Base-by-base conservation (phyloP, 2,888 invertebrate genomes). In the Crocallis elinguaria region DNA sequence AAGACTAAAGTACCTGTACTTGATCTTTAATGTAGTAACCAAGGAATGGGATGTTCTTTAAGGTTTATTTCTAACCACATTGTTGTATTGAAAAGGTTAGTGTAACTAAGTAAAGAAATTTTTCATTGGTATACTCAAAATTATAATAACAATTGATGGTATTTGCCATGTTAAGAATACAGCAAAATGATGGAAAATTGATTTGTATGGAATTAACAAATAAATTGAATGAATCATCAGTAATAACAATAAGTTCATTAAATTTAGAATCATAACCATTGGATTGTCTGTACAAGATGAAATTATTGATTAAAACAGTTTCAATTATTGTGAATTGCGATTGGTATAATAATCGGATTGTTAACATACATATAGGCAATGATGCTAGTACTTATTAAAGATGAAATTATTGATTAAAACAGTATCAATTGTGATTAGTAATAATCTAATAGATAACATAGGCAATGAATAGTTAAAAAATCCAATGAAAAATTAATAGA, bases 221-320 rank as follows among this genome's bases (percentile, higher is more conserved):
- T 74, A 67, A 68, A 75, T 76, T 70, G 60, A 74, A 74, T 64
- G 63, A 66, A 73, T 72, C 67, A 67, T 75, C 71, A 71, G 69
- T 64, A 82, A 74, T 76, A 72, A 71, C 70, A 83, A 79, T 82
- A 71, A 82, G 83, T 86, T 83, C 77, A 86, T 86, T 79, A 69
- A 73, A 79, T 79, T 75, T 74, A 50, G 69, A 68, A 77, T 80
- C 73, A 67, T 62, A 73, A 79, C 73, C 67, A 81, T 78, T 79
- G 60, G 67, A 82, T 82, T 80, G 71, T 70, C 77, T 75, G 71
- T 71, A 67, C 64, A 69, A 59, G 66, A 70, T 67, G 69, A 68
- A 60, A 71, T 55, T 61, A 69, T 71, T 69, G 69, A 65, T 72
- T 73, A 66, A 73, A 73, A 69, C 66, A 62, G 67, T 53, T 60